A percentile compares a stretch with the other conserved stretches of the same genome.
These are phyloP conservation scores for Phalanger gymnotis DNA, from an alignment of 2,797 vertebrate species.

Conservation along the genomic window DNA sequence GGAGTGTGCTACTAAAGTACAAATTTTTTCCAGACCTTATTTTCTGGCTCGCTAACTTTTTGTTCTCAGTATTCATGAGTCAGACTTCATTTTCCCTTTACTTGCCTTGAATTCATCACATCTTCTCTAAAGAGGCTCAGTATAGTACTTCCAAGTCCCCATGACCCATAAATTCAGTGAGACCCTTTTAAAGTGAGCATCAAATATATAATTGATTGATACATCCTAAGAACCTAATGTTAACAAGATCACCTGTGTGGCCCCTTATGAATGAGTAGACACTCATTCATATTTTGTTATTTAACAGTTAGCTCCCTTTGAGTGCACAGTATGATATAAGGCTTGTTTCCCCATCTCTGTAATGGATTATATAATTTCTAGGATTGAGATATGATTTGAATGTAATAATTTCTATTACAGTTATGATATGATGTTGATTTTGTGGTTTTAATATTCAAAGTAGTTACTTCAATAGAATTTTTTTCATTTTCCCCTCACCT, in stretches of 20 bases:
- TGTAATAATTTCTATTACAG: background rate
- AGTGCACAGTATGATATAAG: background rate
- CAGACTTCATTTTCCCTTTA: background rate
- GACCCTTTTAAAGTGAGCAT: background rate
- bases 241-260: background rate
- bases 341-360: background rate
- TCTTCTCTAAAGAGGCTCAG: background rate
- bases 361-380: background rate
- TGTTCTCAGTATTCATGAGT: slow-evolving; percentile 9
- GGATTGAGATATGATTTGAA: background rate
- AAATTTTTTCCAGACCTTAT: background rate
- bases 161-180: background rate
- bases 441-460: background rate
- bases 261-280: background rate
- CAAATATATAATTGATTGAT: background rate
- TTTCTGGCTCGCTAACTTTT: background rate
- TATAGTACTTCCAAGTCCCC: background rate
- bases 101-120: background rate
- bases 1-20: slow-evolving; percentile 7
- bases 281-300: background rate
- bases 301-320: slow-evolving; percentile 1
- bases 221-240: background rate
- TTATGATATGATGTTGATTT: background rate
- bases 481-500: background rate
- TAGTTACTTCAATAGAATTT: background rate